Base-by-base conservation (phyloP, 64 coral and sea anemone genomes). In the Actinia tenebrosa region DNA sequence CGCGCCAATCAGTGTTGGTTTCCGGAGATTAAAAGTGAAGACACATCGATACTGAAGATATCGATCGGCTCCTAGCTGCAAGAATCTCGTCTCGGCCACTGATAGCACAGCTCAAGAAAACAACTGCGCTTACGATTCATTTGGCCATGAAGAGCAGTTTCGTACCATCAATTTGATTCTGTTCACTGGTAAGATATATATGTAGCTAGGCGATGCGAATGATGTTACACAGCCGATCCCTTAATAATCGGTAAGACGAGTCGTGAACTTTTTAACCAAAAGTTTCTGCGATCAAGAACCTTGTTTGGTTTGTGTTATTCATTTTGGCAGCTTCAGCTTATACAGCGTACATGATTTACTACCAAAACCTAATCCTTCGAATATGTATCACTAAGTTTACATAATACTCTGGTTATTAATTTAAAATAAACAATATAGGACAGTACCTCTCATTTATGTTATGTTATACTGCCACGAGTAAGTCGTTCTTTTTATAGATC, bases 1-100 rank as follows among this genome's bases (percentile, higher is more conserved):
- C 79, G 79, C 79, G 45, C 79, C 79, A 81, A 81, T 81, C 79
- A 50, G 3, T 81, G 79, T 53, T 81, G 22, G 45, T 7, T 81
- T 81, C 79, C 79, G 79, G 79, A 81, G 79, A 50, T 50, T 45
- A 81, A 81, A 17, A 18, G 79, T 53, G 43, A 53, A 53, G 79
- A 37, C 79, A 81, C 10, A 81, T 81, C 37, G 27, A 75, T 75
- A 75, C 13, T 9, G 7, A 42, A 43, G 69, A 14, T 75, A 75
- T 75, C 69, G 13, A 15, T 37, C 30, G 30, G 30, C 30, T 37
- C 30, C 27, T 75, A 26, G 42, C 69, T 75, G 27, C 26, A 75
- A 25, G 64, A 69, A 69, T 8, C 56, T 55, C 53, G 6, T 71
- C 23, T 30, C 25, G 3, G 25, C 5, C 69, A 75, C 25, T 16